Conservation (phyloP, 2,888 invertebrate species). For the Drosophila mettleri region DNA sequence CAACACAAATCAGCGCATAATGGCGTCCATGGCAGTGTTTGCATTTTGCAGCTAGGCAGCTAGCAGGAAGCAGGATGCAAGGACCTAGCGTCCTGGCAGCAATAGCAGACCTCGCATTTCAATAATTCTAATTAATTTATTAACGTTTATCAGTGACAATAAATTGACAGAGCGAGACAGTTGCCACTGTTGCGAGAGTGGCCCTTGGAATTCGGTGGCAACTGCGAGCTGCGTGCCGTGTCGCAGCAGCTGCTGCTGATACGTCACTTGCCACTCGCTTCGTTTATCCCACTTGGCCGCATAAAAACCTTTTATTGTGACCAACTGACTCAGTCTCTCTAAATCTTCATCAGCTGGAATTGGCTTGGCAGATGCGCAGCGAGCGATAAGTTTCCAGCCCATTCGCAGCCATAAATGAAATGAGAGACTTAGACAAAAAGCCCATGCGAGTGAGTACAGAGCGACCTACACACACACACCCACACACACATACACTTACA, state of each 20-base stretch:
- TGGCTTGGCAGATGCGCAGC: slow-evolving; percentile 56
- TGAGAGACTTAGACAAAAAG: slow-evolving; percentile 63
- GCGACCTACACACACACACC: background rate
- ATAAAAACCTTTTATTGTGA: slow-evolving; percentile 41
- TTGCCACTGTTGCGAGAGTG: too few relatives aligned
- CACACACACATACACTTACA: background rate
- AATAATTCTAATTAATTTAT: slow-evolving; percentile 85
- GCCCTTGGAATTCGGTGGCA: slow-evolving; percentile 11
- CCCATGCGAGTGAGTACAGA: slow-evolving; percentile 15
- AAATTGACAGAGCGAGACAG: slow-evolving; percentile 67
- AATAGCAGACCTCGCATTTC: slow-evolving; percentile 77
- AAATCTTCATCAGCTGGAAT: slow-evolving; percentile 24
- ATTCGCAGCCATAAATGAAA: slow-evolving; percentile 73
- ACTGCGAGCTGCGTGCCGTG: slow-evolving; percentile 21
- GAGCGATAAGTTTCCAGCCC: slow-evolving; percentile 62
- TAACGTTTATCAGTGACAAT: slow-evolving; percentile 84
- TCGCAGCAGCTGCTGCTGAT: slow-evolving; percentile 13
- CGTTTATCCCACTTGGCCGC: slow-evolving; percentile 16
- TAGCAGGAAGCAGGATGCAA: slow-evolving; percentile 27
- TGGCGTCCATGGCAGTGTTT: slow-evolving; percentile 72
- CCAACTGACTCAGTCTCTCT: slow-evolving; percentile 26
- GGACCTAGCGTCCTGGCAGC: slow-evolving; percentile 29
- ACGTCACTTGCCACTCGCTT: slow-evolving; percentile 8
- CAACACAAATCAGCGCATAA: slow-evolving; percentile 79
- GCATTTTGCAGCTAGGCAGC: slow-evolving; percentile 56